phyloP scores from a whole-genome alignment of 2,113 vertebrate species.

The Turdus rufiventris region DNA sequence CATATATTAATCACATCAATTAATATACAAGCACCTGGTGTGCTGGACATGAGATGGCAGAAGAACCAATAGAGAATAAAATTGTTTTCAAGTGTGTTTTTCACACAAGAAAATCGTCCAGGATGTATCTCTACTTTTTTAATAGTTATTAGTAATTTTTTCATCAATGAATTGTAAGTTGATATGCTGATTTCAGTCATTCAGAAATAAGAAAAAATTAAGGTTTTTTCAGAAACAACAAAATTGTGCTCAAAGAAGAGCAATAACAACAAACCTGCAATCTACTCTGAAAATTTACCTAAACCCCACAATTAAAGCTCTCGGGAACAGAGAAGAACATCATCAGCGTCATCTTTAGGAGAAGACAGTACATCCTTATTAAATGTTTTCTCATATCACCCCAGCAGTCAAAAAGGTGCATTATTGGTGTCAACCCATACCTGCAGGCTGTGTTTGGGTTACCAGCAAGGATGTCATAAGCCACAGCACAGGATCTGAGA shows the following conservation, averaged over 20 bases:
- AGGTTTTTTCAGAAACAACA: neutral
- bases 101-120: neutral
- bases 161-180: neutral
- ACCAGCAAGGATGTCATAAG: neutral
- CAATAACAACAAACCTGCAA: neutral
- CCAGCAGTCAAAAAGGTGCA: neutral
- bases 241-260: neutral
- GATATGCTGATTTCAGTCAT: neutral
- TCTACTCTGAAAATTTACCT: neutral
- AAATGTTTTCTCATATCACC: neutral
- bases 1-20: slow-evolving; percentile 21
- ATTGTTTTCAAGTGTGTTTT: neutral
- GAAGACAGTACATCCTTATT: neutral
- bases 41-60: neutral
- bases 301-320: neutral
- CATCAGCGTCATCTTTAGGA: neutral
- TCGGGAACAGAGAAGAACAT: neutral
- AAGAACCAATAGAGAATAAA: neutral
- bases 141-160: neutral
- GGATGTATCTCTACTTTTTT: neutral
- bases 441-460: neutral
- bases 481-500: neutral
- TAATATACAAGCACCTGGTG: neutral
- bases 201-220: neutral
- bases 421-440: neutral